Conservation (phyloP, 2,797 vertebrate genomes). For the Simalia tracyae region DNA sequence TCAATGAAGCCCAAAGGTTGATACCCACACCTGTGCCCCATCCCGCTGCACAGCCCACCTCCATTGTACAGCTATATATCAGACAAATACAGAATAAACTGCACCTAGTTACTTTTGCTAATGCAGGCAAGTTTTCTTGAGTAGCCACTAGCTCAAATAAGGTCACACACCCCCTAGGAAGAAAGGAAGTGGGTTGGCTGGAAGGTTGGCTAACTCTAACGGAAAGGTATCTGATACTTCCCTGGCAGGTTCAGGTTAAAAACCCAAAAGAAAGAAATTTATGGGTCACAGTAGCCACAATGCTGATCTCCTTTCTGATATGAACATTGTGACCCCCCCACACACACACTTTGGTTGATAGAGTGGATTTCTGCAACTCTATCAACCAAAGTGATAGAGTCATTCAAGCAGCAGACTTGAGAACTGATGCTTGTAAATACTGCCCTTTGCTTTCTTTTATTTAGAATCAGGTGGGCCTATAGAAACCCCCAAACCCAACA, state of each 20-base stretch:
- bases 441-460: not conserved
- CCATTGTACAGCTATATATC: not conserved
- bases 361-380: not conserved
- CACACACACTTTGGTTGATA: not conserved
- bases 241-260: not conserved
- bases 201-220: not conserved
- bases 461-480: not conserved
- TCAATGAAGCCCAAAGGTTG: not conserved
- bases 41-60: not conserved
- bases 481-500: not conserved
- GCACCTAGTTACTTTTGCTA: not conserved
- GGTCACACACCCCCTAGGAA: not conserved
- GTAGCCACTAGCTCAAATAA: not conserved
- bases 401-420: not conserved
- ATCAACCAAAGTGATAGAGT: no score
- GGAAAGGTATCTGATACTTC: not conserved
- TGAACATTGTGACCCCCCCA: no score
- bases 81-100: not conserved
- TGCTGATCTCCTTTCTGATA: no score
- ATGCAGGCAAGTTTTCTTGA: not conserved
- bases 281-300: not conserved
- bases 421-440: not conserved
- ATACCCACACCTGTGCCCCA: not conserved
- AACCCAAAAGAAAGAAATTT: not conserved
- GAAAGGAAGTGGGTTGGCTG: not conserved